Evolutionary conservation across 2,888 invertebrate species (phyloP).

Genomic region (Amblyjoppa proteus): DNA sequence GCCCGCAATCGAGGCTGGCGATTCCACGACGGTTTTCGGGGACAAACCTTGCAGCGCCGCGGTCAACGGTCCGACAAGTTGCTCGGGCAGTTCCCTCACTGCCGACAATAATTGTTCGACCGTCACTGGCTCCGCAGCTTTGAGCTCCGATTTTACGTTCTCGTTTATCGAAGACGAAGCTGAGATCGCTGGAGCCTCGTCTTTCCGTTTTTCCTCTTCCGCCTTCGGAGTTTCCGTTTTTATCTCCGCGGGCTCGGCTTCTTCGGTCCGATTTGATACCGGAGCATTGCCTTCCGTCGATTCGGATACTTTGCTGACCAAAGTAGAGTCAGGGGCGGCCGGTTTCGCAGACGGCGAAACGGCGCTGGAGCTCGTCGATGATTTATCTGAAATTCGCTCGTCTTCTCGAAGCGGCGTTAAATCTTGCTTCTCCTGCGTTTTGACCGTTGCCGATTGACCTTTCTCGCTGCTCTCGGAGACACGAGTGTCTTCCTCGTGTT

Average conservation of each 20-base stretch:
- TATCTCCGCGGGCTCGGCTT: neutral
- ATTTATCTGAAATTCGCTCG: neutral
- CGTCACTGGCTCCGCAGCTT: slow-evolving; percentile 63
- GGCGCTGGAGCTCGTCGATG: neutral
- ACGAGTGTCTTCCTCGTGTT: neutral
- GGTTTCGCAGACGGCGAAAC: neutral
- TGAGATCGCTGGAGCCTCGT: neutral
- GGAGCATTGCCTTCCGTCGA: neutral
- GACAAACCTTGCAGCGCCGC: slow-evolving; percentile 79
- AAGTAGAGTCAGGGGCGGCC: neutral
- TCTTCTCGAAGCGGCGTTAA: neutral
- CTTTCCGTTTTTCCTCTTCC: neutral
- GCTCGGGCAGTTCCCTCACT: slow-evolving; percentile 80
- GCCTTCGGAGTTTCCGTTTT: neutral
- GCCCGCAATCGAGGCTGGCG: neutral
- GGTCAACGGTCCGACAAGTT: slow-evolving; percentile 79
- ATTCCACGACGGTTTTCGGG: slow-evolving; percentile 65
- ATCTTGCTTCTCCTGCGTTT: slow-evolving; percentile 67
- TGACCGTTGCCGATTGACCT: slow-evolving; percentile 55
- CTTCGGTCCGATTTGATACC: neutral
- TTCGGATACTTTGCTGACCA: neutral
- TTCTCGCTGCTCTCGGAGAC: slow-evolving; percentile 33
- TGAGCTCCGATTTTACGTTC: neutral
- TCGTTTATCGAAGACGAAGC: neutral
- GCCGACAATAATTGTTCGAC: slow-evolving; percentile 79